phyloP scores from a whole-genome alignment of 2,113 vertebrate species.

The Hyaena hyaena region DNA sequence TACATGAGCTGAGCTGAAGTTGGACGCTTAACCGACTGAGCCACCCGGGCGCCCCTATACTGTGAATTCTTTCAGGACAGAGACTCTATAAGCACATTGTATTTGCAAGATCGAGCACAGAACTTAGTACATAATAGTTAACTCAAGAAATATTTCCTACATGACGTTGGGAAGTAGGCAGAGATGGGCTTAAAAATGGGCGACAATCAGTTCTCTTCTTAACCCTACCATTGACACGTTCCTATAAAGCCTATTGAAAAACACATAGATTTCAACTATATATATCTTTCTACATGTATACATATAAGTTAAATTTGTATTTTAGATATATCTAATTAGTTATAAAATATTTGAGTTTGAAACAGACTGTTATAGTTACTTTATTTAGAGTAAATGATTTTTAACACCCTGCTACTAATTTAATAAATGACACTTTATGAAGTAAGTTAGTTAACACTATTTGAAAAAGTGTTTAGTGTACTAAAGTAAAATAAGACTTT shows the following conservation, averaged over 20 bases:
- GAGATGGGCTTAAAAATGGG: neutral
- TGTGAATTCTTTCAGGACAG: neutral
- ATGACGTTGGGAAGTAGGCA: neutral
- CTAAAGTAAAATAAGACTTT: conserved; percentile 6
- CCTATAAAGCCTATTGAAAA: neutral
- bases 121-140: neutral
- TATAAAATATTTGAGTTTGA: neutral
- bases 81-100: neutral
- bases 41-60: neutral
- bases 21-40: no score
- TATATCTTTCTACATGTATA: neutral
- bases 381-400: neutral
- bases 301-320: neutral
- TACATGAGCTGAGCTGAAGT: no score
- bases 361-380: neutral
- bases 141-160: neutral
- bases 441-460: neutral
- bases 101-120: neutral
- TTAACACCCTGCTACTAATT: neutral
- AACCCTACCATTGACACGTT: neutral
- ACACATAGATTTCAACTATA: neutral
- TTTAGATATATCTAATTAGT: neutral
- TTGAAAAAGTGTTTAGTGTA: neutral
- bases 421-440: neutral
- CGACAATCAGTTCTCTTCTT: neutral